A percentile compares a stretch with the other conserved stretches of the same genome.
Conservation (phyloP, 2,888 invertebrate genomes). For the Temnothorax unifasciatus region DNA sequence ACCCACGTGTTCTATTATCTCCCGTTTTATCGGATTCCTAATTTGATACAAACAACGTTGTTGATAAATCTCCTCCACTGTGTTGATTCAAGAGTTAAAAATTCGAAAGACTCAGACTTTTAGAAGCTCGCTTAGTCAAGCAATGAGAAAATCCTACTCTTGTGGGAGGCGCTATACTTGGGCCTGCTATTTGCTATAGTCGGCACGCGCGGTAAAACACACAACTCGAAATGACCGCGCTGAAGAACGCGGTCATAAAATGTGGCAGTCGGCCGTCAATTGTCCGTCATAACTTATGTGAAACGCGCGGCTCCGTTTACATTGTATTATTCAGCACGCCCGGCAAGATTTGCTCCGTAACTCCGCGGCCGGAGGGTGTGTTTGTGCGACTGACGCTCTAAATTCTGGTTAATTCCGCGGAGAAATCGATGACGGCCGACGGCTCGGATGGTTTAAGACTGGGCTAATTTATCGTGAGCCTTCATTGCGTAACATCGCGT, state of each 20-base stretch:
- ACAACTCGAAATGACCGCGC: constrained; percentile 13
- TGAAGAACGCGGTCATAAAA: constrained; percentile 43
- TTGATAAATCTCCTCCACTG: neutral
- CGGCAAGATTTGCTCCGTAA: constrained; percentile 15
- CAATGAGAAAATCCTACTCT: neutral
- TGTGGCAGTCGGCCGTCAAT: constrained; percentile 20
- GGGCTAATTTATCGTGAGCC: constrained; percentile 37
- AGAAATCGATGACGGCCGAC: constrained; percentile 43
- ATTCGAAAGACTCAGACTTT: neutral
- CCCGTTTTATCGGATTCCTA: neutral
- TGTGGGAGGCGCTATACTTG: neutral
- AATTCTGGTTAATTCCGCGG: constrained; percentile 41
- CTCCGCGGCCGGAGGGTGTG: neutral
- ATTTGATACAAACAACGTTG: neutral
- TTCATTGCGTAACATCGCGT: constrained; percentile 47
- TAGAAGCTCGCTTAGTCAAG: neutral
- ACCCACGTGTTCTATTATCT: neutral
- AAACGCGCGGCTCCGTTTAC: constrained; percentile 8
- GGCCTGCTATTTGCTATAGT: neutral
- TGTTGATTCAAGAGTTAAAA: neutral
- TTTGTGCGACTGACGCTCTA: constrained; percentile 39
- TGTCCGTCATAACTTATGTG: constrained; percentile 30
- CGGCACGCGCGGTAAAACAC: neutral
- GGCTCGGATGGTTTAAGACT: constrained; percentile 49
- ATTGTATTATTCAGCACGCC: constrained; percentile 4